Evolutionary conservation across 2,113 vertebrate genomes (phyloP), one percentile per base, ranked within the genome.

Genomic region (Dolichallabes microphthalmus): DNA sequence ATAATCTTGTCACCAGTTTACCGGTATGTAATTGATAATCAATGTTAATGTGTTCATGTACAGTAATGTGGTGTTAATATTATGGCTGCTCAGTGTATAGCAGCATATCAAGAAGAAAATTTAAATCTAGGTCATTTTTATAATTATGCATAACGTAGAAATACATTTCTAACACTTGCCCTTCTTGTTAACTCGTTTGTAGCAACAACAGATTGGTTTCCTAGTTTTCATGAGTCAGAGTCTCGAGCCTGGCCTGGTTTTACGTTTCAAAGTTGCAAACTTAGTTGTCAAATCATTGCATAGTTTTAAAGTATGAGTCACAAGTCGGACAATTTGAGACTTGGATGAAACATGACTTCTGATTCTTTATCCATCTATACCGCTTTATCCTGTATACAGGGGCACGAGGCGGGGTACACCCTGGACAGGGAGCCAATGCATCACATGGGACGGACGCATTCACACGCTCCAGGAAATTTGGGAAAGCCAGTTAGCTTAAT

Each of bases 201-300:
- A 25, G 22, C 39, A 17, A 32, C 30, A 22, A 20, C 32, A 71
- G 68, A 71, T 50, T 45, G 71, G 39, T 25, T 74, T 50, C 25
- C 50, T 22, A 74, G 39, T 50, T 50, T 74, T 73, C 69, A 73
- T 45, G 69, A 73, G 69, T 73, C 69, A 50, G 71, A 74, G 20
- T 50, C 71, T 50, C 45, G 35, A 71, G 19, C 35, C 68, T 39
- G 68, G 68, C 22, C 69, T 50, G 69, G 39, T 50, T 73, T 50
- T 45, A 50, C 50, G 69, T 50, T 39, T 73, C 39, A 25, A 50
- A 71, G 68, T 68, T 68, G 30, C 64, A 68, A 20, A 69, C 2
- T 73, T 22, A 45, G 69, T 22, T 73, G 22, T 35, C 19, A 45
- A 73, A 73, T 69, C 68, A 69, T 11, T 35, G 32, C 32, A 35